These are phyloP conservation scores for Rhagonycha fulva DNA, from an alignment of 2,888 invertebrate genomes.

Conservation along the genomic window DNA sequence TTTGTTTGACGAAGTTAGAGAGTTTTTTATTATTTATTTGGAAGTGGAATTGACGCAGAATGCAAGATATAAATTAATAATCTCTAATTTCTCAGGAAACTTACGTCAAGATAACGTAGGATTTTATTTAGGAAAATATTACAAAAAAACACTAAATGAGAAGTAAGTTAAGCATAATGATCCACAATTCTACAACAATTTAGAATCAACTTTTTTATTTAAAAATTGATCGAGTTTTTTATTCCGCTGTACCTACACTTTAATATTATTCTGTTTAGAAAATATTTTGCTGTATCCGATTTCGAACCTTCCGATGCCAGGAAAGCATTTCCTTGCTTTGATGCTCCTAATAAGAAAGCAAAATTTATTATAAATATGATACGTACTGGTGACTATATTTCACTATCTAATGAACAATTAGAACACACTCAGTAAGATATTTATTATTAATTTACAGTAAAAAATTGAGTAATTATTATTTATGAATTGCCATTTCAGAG, in stretches of 20 bases:
- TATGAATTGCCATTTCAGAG: constrained; percentile 1
- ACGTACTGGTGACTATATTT: constrained; percentile 22
- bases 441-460: not conserved
- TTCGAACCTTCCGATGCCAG: constrained; percentile 68
- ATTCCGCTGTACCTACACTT: not conserved
- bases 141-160: constrained; percentile 29
- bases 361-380: constrained; percentile 53
- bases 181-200: not conserved
- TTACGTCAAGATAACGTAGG: constrained; percentile 51
- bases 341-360: constrained; percentile 59
- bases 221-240: no score
- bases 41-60: not conserved
- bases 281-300: constrained; percentile 62
- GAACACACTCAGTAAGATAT: not conserved
- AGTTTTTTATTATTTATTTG: constrained; percentile 16
- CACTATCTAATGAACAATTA: constrained; percentile 20
- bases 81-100: constrained; percentile 31
- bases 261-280: not conserved
- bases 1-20: not conserved
- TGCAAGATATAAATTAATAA: not conserved
- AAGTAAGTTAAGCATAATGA: constrained; percentile 6
- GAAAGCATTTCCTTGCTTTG: constrained; percentile 77
- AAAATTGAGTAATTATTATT: not conserved
- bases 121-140: constrained; percentile 57
- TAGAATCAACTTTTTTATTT: not conserved